These are phyloP conservation scores for Petrolisthes cinctipes DNA, from an alignment of 2,888 invertebrate species.

Conservation along the genomic window DNA sequence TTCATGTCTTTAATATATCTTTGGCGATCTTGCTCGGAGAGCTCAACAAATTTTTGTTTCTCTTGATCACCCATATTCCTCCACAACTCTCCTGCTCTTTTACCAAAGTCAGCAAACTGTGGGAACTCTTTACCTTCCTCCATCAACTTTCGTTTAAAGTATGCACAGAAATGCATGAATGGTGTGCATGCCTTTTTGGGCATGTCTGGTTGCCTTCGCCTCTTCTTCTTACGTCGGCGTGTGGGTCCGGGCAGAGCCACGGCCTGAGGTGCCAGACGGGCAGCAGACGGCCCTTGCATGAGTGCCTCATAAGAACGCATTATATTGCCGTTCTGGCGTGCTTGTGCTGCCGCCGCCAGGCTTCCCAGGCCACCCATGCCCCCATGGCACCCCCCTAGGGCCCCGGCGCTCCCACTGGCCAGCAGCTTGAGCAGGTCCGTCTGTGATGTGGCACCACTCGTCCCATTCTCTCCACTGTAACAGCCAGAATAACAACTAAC, in stretches of 20 bases:
- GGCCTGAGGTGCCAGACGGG: conserved; percentile 60
- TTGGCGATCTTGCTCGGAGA: conserved; percentile 64
- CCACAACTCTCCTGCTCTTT: conserved; percentile 65
- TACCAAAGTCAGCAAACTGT: conserved; percentile 66
- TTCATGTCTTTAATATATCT: conserved; percentile 66
- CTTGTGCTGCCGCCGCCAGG: conserved; percentile 62
- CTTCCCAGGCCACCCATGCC: conserved; percentile 61
- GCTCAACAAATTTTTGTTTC: conserved; percentile 64
- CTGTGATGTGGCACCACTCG: conserved; percentile 65
- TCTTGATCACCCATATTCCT: conserved; percentile 65
- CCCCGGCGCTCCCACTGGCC: conserved; percentile 57
- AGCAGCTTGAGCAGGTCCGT: conserved; percentile 65
- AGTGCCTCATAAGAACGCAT: conserved; percentile 65
- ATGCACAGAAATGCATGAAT: conserved; percentile 66
- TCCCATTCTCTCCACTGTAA: conserved; percentile 66
- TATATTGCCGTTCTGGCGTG: conserved; percentile 65
- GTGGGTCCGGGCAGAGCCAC: conserved; percentile 64
- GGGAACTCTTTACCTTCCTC: conserved; percentile 66
- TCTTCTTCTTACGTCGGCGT: conserved; percentile 65
- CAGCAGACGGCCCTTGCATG: conserved; percentile 54
- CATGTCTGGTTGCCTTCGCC: conserved; percentile 66
- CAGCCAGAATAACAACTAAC: conserved; percentile 64
- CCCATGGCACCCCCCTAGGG: conserved; percentile 57
- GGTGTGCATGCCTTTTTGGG: conserved; percentile 66
- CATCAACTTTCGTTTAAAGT: conserved; percentile 65